Evolutionary conservation across 2,888 invertebrate genomes (phyloP).

Genomic region (Drosophila formosana): DNA sequence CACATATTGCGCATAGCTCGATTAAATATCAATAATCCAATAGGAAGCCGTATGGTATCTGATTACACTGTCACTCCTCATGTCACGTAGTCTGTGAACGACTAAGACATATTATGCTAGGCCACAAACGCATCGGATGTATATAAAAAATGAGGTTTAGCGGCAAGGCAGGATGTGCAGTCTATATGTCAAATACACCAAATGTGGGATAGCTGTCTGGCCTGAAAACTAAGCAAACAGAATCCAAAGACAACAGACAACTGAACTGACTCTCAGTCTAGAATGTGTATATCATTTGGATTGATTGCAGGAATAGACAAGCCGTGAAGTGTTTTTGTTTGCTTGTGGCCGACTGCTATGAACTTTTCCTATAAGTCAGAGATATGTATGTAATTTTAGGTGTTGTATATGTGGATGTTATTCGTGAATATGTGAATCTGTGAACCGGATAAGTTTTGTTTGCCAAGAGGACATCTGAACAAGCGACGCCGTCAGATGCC

Average conservation of each 20-base stretch:
- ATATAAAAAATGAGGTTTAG: constrained; percentile 59
- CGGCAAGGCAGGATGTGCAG: constrained; percentile 49
- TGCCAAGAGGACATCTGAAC: constrained; percentile 46
- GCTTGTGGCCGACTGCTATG: constrained; percentile 45
- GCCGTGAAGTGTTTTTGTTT: constrained; percentile 62
- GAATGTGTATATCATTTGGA: constrained; percentile 80
- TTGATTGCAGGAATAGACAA: constrained; percentile 65
- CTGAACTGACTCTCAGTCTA: constrained; percentile 44
- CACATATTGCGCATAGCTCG: not conserved
- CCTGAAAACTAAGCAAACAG: constrained; percentile 63
- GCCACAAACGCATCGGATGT: constrained; percentile 39
- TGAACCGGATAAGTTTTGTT: constrained; percentile 50
- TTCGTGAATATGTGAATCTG: constrained; percentile 12
- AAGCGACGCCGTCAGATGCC: constrained; percentile 41
- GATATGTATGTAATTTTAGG: constrained; percentile 19
- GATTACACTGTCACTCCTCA: constrained; percentile 22
- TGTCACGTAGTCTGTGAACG: constrained; percentile 51
- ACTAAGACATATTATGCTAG: constrained; percentile 72
- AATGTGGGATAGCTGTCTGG: constrained; percentile 50
- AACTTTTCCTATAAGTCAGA: not conserved
- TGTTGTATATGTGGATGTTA: constrained; percentile 31
- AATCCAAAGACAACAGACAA: constrained; percentile 37
- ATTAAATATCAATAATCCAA: constrained; percentile 64
- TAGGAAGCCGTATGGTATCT: constrained; percentile 31
- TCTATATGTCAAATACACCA: constrained; percentile 78